Conservation (phyloP, 2,888 invertebrate genomes). For the Gerris lacustris region DNA sequence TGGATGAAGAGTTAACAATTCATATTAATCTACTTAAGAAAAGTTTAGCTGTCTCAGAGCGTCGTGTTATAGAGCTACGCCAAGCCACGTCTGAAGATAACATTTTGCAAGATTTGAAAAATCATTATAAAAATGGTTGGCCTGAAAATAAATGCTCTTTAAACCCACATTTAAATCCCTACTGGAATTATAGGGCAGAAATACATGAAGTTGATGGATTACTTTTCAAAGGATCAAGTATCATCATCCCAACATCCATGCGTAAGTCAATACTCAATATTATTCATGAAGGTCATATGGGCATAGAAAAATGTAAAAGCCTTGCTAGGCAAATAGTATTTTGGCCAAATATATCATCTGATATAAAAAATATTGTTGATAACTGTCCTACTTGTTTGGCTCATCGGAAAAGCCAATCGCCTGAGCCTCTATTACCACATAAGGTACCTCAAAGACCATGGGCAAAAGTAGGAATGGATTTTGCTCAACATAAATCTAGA, state of each 20-base stretch:
- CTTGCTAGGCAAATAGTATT: neutral
- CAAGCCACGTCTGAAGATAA: neutral
- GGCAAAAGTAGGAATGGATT: too few species aligned
- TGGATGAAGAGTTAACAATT: conserved; percentile 12
- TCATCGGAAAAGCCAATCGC: too few species aligned
- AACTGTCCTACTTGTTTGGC: too few species aligned
- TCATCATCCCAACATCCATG: neutral
- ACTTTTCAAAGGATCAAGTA: neutral
- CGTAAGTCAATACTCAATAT: neutral
- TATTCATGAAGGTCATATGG: neutral
- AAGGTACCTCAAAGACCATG: too few species aligned
- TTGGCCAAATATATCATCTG: too few species aligned
- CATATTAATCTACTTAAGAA: conserved; percentile 7
- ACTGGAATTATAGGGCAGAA: neutral
- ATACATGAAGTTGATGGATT: neutral
- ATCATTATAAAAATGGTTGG: neutral
- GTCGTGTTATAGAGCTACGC: neutral
- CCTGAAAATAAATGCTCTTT: neutral
- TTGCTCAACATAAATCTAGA: too few species aligned
- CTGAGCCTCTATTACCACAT: too few species aligned
- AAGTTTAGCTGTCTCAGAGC: neutral
- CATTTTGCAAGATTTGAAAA: neutral
- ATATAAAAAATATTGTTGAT: too few species aligned
- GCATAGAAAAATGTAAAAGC: neutral
- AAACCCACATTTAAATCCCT: neutral